Evolutionary conservation across 2,113 vertebrate genomes (phyloP), one percentile per base, ranked within the genome.

Genomic region (Gavia stellata): DNA sequence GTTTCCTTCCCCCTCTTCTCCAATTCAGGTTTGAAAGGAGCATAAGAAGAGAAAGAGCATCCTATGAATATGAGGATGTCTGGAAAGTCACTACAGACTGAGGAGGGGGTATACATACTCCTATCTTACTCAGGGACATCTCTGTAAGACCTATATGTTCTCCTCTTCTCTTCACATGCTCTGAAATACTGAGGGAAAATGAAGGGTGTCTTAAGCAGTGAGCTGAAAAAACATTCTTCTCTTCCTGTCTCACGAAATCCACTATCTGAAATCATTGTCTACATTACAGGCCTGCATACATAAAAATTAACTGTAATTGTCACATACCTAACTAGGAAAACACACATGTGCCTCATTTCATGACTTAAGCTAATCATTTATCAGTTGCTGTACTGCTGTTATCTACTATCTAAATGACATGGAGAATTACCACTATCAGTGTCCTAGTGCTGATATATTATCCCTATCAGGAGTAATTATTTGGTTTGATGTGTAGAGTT

Each of bases 361-460:
- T 26, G 52, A 86, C 28, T 86, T 78, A 53, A 81, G 70, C 72
- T 78, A 79, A 78, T 94, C 9, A 94, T 92, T 95, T 89, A 82
- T 94, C 89, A 94, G 70, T 85, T 78, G 31, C 77, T 91, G 49
- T 25, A 75, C 59, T 50, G 44, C 70, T 86, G 59, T 73, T 95
- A 89, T 92, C 95, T 85, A 40, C 63, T 81, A 87, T 94, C 91
- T 96, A 96, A 96, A 95, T 50, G 81, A 92, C 88, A 94, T 7
- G 42, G 89, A 87, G 90, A 95, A 96, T 95, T 93, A 88, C 88
- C 63, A 81, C 81, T 95, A 91, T 95, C 97, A 67, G 83, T 90
- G 62, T 91, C 88, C 73, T 80, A 87, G 86, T 53, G 36, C 80
- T 93, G 93, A 95, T 96, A 91, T 65, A 96, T 85, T 96, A 92